These are phyloP conservation scores for Baccha elongata DNA, from an alignment of 2,888 invertebrate species.

Conservation along the genomic window DNA sequence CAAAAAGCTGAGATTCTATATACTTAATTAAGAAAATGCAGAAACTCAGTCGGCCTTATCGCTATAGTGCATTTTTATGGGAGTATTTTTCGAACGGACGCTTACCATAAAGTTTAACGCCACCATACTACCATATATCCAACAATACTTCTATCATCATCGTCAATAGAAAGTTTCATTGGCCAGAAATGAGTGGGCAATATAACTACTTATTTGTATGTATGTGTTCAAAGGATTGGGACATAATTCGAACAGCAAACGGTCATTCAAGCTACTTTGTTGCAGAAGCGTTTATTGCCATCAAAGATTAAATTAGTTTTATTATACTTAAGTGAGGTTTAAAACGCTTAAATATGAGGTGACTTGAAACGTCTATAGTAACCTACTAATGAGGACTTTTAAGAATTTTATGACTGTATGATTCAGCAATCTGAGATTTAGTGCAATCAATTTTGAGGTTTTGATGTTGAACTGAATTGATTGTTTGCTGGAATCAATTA, in stretches of 20 bases:
- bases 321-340: slow-evolving; percentile 3
- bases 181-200: neutral
- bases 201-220: neutral
- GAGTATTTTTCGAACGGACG: slow-evolving; percentile 29
- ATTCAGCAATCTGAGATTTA: neutral
- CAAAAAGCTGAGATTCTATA: slow-evolving; percentile 51
- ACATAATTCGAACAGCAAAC: neutral
- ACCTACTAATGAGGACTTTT: slow-evolving; percentile 25
- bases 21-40: slow-evolving; percentile 56
- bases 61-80: slow-evolving; percentile 72
- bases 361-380: neutral
- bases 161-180: slow-evolving; percentile 9
- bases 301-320: slow-evolving; percentile 15
- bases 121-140: neutral
- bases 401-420: slow-evolving; percentile 2
- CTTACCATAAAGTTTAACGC: slow-evolving; percentile 60
- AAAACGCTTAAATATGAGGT: neutral
- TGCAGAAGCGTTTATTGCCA: slow-evolving; percentile 20
- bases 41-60: slow-evolving; percentile 63
- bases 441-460: neutral
- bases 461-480: neutral
- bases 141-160: neutral
- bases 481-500: neutral
- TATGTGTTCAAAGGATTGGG: slow-evolving; percentile 13
- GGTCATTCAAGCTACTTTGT: slow-evolving; percentile 6